Conservation (phyloP, 2,888 invertebrate genomes). For the Merodon equestris region DNA sequence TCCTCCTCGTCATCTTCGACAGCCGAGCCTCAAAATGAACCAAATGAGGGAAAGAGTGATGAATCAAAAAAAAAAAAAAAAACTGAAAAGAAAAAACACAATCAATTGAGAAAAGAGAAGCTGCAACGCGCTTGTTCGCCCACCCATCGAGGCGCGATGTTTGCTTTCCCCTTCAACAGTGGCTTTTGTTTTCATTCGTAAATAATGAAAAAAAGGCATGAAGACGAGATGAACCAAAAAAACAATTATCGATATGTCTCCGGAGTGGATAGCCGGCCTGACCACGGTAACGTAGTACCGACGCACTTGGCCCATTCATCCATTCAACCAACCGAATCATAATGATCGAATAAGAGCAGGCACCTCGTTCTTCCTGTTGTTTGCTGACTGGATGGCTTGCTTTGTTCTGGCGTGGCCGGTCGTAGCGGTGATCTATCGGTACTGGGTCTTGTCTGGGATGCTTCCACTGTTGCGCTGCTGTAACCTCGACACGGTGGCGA, state of each 20-base stretch:
- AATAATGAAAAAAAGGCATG: slow-evolving; percentile 20
- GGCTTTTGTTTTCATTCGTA: slow-evolving; percentile 68
- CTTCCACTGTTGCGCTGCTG: slow-evolving; percentile 21
- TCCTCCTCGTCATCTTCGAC: slow-evolving; percentile 66
- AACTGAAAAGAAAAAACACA: too few species aligned
- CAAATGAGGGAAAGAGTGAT: too few species aligned
- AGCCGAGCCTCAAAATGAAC: slow-evolving; percentile 54
- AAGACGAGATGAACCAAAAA: background rate
- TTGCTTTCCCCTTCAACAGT: slow-evolving; percentile 65
- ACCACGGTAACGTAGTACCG: slow-evolving; percentile 26
- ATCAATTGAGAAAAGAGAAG: slow-evolving; percentile 35
- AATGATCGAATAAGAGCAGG: slow-evolving; percentile 66
- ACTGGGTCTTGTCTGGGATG: slow-evolving; percentile 9
- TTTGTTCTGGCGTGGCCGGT: slow-evolving; percentile 45
- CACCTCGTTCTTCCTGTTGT: slow-evolving; percentile 64
- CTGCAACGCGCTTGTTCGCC: slow-evolving; percentile 51
- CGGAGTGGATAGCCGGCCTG: background rate
- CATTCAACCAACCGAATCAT: slow-evolving; percentile 50
- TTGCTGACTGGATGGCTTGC: slow-evolving; percentile 40
- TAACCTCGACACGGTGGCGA: slow-evolving; percentile 14
- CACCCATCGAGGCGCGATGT: slow-evolving; percentile 68
- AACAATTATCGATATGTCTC: slow-evolving; percentile 3
- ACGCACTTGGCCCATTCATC: slow-evolving; percentile 56
- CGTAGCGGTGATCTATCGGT: slow-evolving; percentile 59
- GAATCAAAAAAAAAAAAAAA: too few species aligned